Conservation (phyloP, 1,140 invertebrate genomes). For the Solen grandis region DNA sequence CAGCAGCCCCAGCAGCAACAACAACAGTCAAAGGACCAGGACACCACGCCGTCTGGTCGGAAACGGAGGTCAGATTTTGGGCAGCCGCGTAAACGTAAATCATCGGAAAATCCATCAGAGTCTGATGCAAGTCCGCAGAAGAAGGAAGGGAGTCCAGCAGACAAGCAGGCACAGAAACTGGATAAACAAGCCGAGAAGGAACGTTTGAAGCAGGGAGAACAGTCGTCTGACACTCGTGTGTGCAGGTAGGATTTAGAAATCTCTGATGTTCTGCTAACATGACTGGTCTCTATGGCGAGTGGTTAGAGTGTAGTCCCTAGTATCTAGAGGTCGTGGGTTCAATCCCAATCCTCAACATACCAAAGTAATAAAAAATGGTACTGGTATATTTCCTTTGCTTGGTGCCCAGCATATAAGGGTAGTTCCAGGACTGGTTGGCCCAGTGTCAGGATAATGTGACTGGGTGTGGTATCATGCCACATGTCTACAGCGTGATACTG, state of each 20-base stretch:
- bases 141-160: conserved; percentile 61
- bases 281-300: not conserved
- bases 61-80: conserved; percentile 59
- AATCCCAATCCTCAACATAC: no score
- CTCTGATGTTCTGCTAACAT: not conserved
- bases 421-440: no score
- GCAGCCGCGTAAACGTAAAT: conserved; percentile 46
- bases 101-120: conserved; percentile 30
- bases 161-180: conserved; percentile 46
- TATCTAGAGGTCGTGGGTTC: no score
- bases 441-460: no score
- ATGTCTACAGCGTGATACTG: no score
- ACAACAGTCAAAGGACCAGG: conserved; percentile 46
- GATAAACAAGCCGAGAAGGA: conserved; percentile 62
- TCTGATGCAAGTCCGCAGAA: conserved; percentile 59
- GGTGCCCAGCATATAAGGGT: no score
- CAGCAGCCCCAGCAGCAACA: conserved; percentile 37
- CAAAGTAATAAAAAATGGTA: no score
- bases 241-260: conserved; percentile 71
- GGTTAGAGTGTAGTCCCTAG: no score
- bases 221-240: conserved; percentile 66
- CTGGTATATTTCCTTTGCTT: no score
- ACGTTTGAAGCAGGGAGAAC: conserved; percentile 50
- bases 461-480: no score
- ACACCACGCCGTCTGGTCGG: conserved; percentile 26